Evolutionary conservation across 2,113 vertebrate genomes (phyloP).

Genomic region (Entomyzon cyanotis): DNA sequence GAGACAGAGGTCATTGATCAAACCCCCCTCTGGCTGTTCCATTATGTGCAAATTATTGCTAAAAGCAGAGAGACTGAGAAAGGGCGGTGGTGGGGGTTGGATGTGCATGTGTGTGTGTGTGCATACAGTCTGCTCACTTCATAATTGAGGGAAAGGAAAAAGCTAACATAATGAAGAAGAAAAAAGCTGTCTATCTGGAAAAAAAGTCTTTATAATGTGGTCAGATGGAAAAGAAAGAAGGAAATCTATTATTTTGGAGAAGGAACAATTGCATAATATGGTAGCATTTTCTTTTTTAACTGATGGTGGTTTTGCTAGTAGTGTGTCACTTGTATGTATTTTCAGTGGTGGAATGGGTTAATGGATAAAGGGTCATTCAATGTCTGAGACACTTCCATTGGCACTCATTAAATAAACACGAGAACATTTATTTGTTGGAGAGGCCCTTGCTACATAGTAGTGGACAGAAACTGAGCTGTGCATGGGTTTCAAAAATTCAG

Average conservation of each 20-base stretch:
- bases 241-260: constrained; percentile 15
- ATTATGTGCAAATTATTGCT: constrained; percentile 90
- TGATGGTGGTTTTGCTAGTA: background rate
- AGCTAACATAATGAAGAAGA: constrained; percentile 64
- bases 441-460: background rate
- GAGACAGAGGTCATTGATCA: constrained; percentile 91
- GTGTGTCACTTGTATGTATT: background rate
- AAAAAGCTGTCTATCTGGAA: constrained; percentile 39
- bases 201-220: constrained; percentile 61
- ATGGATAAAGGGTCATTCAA: background rate
- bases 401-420: background rate
- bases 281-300: background rate
- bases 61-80: constrained; percentile 77
- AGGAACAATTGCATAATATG: background rate
- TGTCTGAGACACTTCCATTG: background rate
- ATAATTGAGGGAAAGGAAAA: constrained; percentile 31
- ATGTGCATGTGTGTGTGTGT: background rate
- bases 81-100: background rate
- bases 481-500: background rate
- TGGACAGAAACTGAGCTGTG: background rate
- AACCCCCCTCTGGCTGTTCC: constrained; percentile 85
- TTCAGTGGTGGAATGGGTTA: background rate
- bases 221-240: constrained; percentile 44
- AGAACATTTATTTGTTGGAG: background rate
- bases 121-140: constrained; percentile 4